phyloP scores from a whole-genome alignment of 2,797 vertebrate genomes.

The Pogonophryne albipinna region DNA sequence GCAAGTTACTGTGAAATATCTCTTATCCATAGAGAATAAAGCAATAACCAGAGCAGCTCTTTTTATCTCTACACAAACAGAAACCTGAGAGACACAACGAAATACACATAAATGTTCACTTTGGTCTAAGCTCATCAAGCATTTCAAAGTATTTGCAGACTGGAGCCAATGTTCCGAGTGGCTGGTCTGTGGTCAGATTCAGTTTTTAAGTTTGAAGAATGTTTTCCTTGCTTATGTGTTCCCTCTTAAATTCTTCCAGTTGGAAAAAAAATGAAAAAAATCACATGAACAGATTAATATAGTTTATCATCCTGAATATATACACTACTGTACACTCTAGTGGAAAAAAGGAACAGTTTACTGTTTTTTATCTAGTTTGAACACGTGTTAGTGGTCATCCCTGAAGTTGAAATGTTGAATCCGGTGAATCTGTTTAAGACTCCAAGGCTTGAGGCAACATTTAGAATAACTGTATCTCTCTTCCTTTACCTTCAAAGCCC shows the following conservation, averaged over 20 bases:
- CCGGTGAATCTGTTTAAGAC: background rate
- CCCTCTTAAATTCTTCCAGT: background rate
- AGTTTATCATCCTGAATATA: too few relatives aligned
- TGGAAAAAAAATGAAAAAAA: background rate
- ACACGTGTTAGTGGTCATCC: background rate
- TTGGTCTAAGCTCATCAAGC: slow-evolving; percentile 12
- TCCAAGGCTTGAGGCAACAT: slow-evolving; percentile 7
- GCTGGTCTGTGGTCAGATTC: background rate
- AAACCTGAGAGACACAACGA: background rate
- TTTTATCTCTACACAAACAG: slow-evolving; percentile 9
- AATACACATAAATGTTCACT: slow-evolving; percentile 6
- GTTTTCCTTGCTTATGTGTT: background rate
- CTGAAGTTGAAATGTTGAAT: slow-evolving; percentile 4
- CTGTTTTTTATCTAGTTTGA: background rate
- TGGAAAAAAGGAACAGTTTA: background rate
- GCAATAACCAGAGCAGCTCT: background rate
- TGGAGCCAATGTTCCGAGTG: slow-evolving; percentile 11
- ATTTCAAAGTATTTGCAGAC: slow-evolving; percentile 21
- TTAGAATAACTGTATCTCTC: background rate
- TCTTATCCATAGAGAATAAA: background rate
- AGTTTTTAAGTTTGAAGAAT: slow-evolving; percentile 12
- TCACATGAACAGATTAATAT: too few relatives aligned
- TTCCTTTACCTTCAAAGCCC: slow-evolving; percentile 18
- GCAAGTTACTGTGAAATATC: background rate
- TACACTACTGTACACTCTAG: too few relatives aligned